These are phyloP conservation scores for Conchocele bisecta DNA, from an alignment of 2,888 invertebrate species.

Conservation along the genomic window DNA sequence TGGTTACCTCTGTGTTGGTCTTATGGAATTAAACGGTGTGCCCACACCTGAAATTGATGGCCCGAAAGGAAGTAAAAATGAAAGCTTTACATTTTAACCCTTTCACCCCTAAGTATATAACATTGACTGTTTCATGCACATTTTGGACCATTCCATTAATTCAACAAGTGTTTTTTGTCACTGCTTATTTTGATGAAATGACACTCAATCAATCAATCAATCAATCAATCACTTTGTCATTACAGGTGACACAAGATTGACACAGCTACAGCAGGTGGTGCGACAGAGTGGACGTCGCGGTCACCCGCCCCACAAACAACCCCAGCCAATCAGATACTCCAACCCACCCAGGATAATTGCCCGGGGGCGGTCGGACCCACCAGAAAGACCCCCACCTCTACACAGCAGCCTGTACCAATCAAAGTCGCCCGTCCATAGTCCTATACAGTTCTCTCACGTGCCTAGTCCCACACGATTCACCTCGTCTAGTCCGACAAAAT, in stretches of 20 bases:
- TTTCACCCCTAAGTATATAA: too few species aligned
- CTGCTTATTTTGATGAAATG: too few species aligned
- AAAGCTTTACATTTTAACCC: too few species aligned
- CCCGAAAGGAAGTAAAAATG: too few species aligned
- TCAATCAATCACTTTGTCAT: background rate
- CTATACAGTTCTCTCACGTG: conserved; percentile 31
- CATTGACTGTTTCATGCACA: too few species aligned
- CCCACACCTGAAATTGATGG: too few species aligned
- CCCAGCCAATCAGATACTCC: conserved; percentile 4
- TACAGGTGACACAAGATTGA: conserved; percentile 51
- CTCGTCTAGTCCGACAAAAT: conserved; percentile 49
- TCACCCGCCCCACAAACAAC: conserved; percentile 41
- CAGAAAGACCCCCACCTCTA: conserved; percentile 55
- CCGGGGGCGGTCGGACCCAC: conserved; percentile 25
- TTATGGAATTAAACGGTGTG: too few species aligned
- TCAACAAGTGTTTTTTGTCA: too few species aligned
- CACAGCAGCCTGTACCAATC: conserved; percentile 47
- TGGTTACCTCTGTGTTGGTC: too few species aligned
- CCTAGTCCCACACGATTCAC: conserved; percentile 44
- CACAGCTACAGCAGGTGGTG: conserved; percentile 45
- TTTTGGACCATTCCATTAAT: too few species aligned
- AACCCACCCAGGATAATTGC: conserved; percentile 49
- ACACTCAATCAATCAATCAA: too few species aligned
- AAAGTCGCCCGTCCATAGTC: conserved; percentile 42
- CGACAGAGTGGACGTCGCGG: conserved; percentile 52